Conservation (phyloP, 2,113 vertebrate genomes). For the Jaculus jaculus region DNA sequence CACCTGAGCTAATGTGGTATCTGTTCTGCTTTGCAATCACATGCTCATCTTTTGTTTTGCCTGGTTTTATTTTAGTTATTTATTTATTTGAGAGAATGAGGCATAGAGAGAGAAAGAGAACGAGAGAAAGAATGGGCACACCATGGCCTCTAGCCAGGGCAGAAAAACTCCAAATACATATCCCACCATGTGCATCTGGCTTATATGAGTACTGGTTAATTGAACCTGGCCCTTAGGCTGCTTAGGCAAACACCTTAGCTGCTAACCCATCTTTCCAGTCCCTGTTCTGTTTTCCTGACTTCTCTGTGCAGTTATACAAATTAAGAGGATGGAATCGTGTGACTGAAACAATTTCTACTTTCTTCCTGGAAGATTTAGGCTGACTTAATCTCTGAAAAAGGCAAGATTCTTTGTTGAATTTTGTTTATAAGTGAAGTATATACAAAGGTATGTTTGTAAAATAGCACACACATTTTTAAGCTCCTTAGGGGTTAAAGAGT, state of each 20-base stretch:
- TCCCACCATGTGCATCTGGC: too few species aligned
- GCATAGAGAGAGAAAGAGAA: too few species aligned
- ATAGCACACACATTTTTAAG: not conserved
- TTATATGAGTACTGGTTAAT: too few species aligned
- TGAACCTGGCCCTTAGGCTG: too few species aligned
- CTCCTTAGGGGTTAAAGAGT: not conserved
- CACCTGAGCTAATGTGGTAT: too few species aligned
- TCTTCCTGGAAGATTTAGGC: not conserved
- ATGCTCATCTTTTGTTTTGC: not conserved
- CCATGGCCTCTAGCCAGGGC: too few species aligned
- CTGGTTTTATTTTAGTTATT: not conserved
- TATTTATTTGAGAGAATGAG: not conserved
- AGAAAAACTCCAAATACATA: too few species aligned
- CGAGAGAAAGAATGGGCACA: too few species aligned
- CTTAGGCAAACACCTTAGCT: too few species aligned
- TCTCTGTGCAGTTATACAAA: not conserved
- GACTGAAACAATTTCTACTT: not conserved
- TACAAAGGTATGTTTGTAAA: not conserved
- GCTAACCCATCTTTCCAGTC: too few species aligned
- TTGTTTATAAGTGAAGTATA: conserved; percentile 17
- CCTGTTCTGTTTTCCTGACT: not conserved
- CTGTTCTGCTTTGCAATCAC: not conserved
- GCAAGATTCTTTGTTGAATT: not conserved
- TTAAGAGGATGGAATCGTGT: not conserved
- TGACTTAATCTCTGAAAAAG: not conserved